Conservation (phyloP, 2,888 invertebrate genomes). For the Agonum fuliginosum region DNA sequence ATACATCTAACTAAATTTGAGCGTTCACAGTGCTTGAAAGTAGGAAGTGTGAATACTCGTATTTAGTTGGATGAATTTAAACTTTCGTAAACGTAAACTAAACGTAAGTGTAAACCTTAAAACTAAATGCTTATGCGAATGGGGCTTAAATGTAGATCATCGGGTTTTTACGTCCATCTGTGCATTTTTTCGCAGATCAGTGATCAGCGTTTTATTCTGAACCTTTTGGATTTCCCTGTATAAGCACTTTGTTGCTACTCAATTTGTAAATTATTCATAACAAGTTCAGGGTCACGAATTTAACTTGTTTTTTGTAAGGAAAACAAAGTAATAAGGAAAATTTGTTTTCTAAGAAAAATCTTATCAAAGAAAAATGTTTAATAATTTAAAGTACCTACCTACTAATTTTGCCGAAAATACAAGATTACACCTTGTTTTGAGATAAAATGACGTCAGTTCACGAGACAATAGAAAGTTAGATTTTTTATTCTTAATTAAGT, state of each 20-base stretch:
- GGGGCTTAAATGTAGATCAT: too few species aligned
- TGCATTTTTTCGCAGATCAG: too few species aligned
- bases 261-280: constrained; percentile 22
- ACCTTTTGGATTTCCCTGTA: constrained; percentile 6
- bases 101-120: too few species aligned
- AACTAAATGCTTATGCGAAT: too few species aligned
- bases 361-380: not conserved
- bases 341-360: not conserved
- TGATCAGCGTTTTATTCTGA: too few species aligned
- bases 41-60: too few species aligned
- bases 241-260: not conserved
- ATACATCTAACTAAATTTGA: too few species aligned
- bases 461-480: constrained; percentile 50
- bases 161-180: too few species aligned
- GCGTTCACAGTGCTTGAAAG: too few species aligned
- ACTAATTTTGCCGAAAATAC: not conserved
- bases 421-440: constrained; percentile 35
- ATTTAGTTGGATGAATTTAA: too few species aligned
- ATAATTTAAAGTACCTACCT: not conserved
- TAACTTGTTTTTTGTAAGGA: constrained; percentile 1
- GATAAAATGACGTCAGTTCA: constrained; percentile 47
- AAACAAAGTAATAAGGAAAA: constrained; percentile 6
- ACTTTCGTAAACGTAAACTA: too few species aligned
- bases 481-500: constrained; percentile 32
- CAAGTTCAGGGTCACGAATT: constrained; percentile 48